Evolutionary conservation across 2,113 vertebrate species (phyloP), one percentile per base, ranked within the genome.

Genomic region (Tragelaphus imberbis): DNA sequence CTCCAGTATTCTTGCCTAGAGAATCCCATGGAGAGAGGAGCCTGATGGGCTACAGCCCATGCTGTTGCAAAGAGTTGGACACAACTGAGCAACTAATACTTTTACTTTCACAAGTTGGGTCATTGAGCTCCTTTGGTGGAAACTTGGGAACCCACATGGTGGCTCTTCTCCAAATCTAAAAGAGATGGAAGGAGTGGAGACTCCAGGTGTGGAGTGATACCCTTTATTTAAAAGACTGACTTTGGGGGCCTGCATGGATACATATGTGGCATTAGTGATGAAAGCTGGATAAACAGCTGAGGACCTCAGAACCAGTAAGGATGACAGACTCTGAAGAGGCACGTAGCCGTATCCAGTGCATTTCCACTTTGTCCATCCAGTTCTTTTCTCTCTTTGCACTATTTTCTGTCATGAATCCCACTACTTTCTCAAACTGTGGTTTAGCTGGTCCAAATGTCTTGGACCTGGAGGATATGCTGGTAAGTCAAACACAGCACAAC

Each of bases 161-260:
- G 77, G 8, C 12, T 61, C 80, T 81, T 75, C 27, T 56, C 25
- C 16, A 97, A 88, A 75, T 77, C 15, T 56, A 61, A 53, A 96
- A 80, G 56, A 56, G 59, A 58, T 7, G 13, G 30, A 36, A 81
- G 71, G 55, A 63, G 14, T 17, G 33, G 15, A 80, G 80, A 30
- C 47, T 36, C 12, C 53, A 55, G 21, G 9, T 12, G 1, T n/a
- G 7, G 85, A 23, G 21, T 23, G 4, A 17, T 17, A 88, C 1
- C 8, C 79, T 91, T 79, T 36, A 75, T 91, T 79, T 36, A 75
- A 85, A 92, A 82, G 23, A 33, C 47, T 80, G 44, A 27, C 9
- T 65, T 10, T 3, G 2, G 36, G 61, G 56, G 28, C 6, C 21
- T 44, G 21, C 1, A 0, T 21, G 2, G 5, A 49, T 6, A 3